Base-by-base conservation (phyloP, 2,113 vertebrate species). In the Pteruthius melanotis region DNA sequence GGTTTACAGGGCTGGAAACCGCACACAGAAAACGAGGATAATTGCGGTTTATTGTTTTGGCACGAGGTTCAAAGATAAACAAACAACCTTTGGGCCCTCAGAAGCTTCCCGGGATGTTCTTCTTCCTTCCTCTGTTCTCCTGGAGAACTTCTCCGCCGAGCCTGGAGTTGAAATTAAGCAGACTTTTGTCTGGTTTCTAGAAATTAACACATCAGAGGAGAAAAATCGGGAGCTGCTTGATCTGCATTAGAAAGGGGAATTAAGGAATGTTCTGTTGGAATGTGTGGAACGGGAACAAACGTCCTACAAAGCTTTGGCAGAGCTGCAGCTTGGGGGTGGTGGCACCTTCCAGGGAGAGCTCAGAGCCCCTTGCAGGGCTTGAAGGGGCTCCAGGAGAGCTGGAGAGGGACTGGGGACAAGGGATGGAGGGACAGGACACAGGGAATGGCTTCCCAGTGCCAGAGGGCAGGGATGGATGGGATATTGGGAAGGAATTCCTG, bases 1-100 rank as follows among this genome's bases (percentile, higher is more conserved):
- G 95, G 88, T 95, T 95, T 96, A 95, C 94, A 94, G 90, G 91
- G 93, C 86, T 97, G 93, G 91, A 95, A 97, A 96, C 11, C 2
- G 83, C 70, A 5, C 31, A 84, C 44, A 74, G 93, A 97, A 97
- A 97, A 98, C 81, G 94, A 71, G 95, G 69, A 94, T 97, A 97
- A 98, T 97, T 94, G 93, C 96, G 93, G 84, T 97, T 93, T 94
- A 70, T 96, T 96, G 85, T 96, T 95, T 96, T 97, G 94, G 94
- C 94, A 79, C 66, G 83, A 76, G 93, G 93, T 97, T 97, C 92
- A 97, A 97, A 97, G 96, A 95, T 95, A 97, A 98, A 97, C 94
- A 97, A 97, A 89, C 74, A 94, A 93, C 91, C 88, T 96, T 53
- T 47, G 69, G 92, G 94, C 63, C 91, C 68, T 76, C 63, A 50